Evolutionary conservation across 1,140 invertebrate species (phyloP).

Genomic region (Drosophila guanche): DNA sequence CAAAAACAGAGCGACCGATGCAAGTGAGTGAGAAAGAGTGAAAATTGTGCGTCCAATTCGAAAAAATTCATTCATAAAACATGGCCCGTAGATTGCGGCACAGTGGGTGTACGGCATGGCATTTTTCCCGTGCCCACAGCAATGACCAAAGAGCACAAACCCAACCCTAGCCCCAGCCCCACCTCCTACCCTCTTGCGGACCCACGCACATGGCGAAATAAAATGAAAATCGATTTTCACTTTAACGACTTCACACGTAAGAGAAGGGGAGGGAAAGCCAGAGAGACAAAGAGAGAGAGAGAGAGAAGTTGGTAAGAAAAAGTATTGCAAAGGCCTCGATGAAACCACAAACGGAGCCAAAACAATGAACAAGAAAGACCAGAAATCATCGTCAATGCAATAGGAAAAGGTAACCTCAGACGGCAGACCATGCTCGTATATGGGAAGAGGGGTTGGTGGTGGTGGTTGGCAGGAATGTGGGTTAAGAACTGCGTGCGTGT

Average conservation of each 20-base stretch:
- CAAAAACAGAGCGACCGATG: conserved; percentile 15
- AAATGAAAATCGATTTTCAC: conserved; percentile 77
- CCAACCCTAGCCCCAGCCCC: background rate
- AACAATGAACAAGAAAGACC: conserved; percentile 56
- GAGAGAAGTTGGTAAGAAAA: conserved; percentile 38
- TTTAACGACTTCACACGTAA: conserved; percentile 80
- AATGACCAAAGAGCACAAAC: conserved; percentile 25
- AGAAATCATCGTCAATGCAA: conserved; percentile 59
- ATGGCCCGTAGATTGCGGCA: conserved; percentile 67
- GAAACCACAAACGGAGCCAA: conserved; percentile 65
- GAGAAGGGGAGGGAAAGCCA: conserved; percentile 12
- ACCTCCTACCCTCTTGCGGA: background rate
- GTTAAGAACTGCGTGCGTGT: conserved; percentile 60
- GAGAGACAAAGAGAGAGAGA: conserved; percentile 3
- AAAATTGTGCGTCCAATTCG: conserved; percentile 75
- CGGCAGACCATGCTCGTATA: conserved; percentile 6
- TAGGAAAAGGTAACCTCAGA: conserved; percentile 53
- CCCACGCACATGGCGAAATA: conserved; percentile 68
- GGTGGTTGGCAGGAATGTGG: conserved; percentile 45
- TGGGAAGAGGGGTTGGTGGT: conserved; percentile 12
- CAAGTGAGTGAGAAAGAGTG: conserved; percentile 23
- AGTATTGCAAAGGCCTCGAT: conserved; percentile 56
- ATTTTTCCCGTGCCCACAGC: conserved; percentile 48
- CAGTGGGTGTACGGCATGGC: conserved; percentile 53
- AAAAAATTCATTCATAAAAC: conserved; percentile 81